These are phyloP conservation scores for Ptychobarbus kaznakovi DNA, from an alignment of 2,797 vertebrate genomes.

Conservation along the genomic window DNA sequence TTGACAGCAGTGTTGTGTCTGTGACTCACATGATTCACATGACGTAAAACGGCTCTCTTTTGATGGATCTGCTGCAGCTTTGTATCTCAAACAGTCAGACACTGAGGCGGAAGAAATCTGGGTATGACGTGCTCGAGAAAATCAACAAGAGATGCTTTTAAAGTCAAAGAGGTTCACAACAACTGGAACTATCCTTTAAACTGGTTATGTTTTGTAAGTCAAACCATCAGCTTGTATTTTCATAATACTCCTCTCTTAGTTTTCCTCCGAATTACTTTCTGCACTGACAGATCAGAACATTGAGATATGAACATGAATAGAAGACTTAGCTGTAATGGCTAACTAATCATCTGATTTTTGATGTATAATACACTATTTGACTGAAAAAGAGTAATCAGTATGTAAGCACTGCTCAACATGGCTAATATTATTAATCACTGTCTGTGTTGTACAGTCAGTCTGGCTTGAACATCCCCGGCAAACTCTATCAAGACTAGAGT, in stretches of 20 bases:
- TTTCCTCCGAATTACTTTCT: background rate
- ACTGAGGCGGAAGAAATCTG: background rate
- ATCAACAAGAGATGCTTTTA: background rate
- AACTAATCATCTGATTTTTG: background rate
- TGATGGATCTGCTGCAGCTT: background rate
- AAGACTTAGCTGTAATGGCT: background rate
- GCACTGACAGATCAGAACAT: background rate
- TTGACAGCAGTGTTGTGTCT: background rate
- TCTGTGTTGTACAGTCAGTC: background rate
- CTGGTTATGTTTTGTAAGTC: background rate
- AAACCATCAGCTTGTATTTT: background rate
- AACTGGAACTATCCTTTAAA: background rate
- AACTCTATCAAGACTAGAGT: background rate
- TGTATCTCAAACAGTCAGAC: background rate
- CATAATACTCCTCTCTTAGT: background rate
- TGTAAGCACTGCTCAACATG: slow-evolving; percentile 9
- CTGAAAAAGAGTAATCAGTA: slow-evolving; percentile 4
- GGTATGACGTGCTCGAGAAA: background rate
- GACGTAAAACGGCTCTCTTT: background rate
- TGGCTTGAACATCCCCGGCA: background rate
- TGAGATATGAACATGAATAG: background rate
- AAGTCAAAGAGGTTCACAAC: background rate
- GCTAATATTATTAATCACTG: background rate
- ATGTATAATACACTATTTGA: slow-evolving; percentile 16
- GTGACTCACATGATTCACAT: background rate